Evolutionary conservation across 2,888 invertebrate genomes (phyloP).

Genomic region (Diaphora mendica): DNA sequence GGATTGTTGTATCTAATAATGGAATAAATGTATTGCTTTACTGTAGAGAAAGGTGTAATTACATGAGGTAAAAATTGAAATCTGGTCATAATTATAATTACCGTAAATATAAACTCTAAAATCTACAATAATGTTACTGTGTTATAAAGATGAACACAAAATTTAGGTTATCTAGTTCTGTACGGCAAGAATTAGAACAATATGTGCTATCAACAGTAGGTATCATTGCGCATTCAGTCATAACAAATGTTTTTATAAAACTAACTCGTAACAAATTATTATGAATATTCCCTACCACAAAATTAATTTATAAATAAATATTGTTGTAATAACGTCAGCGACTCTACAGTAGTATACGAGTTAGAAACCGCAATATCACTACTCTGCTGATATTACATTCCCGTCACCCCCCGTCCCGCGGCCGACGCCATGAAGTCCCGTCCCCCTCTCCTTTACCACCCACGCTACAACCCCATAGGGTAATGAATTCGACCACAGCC

Average conservation of each 20-base stretch:
- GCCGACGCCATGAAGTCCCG: conserved; percentile 78
- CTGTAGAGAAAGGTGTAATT: not conserved
- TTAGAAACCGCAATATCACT: conserved; percentile 83
- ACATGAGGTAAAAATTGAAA: not conserved
- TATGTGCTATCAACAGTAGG: not conserved
- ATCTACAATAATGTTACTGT: not conserved
- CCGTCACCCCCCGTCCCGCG: conserved; percentile 61
- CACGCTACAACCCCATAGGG: conserved; percentile 73
- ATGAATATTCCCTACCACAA: not conserved
- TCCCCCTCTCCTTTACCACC: conserved; percentile 55
- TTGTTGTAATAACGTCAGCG: conserved; percentile 54
- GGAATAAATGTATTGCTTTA: not conserved
- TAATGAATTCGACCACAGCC: conserved; percentile 80
- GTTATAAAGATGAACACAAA: not conserved
- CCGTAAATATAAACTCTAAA: not conserved
- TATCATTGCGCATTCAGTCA: not conserved
- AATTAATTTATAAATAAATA: conserved; percentile 44
- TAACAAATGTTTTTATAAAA: not conserved
- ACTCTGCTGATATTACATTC: conserved; percentile 82
- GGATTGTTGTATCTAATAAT: not conserved
- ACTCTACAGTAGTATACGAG: conserved; percentile 67
- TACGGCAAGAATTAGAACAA: not conserved
- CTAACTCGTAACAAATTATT: not conserved
- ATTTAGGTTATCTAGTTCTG: not conserved
- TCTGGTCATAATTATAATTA: not conserved